Evolutionary conservation across 2,797 vertebrate species (phyloP).

Genomic region (Gymnocypris eckloni): DNA sequence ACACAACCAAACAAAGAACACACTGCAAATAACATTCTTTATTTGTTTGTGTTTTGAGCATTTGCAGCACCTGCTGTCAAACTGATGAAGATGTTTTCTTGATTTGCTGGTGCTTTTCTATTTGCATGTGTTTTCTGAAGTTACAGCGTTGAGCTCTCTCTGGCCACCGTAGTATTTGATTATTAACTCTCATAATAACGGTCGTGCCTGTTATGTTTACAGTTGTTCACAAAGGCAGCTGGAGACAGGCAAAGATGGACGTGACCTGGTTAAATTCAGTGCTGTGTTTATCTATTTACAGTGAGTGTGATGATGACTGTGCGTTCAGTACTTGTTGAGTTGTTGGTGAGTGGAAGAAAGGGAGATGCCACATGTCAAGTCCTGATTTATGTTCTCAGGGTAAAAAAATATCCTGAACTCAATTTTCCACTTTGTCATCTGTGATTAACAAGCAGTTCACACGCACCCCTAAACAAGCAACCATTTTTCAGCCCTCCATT

Average conservation of each 20-base stretch:
- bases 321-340: slow-evolving; percentile 27
- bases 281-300: slow-evolving; percentile 18
- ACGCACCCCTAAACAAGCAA: slow-evolving; percentile 65
- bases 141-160: no score
- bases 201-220: slow-evolving; percentile 22
- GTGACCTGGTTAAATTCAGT: neutral
- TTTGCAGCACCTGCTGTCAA: no score
- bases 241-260: slow-evolving; percentile 33
- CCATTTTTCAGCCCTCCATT: slow-evolving; percentile 21
- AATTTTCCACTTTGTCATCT: slow-evolving; percentile 72
- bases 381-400: slow-evolving; percentile 70
- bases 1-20: no score
- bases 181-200: slow-evolving; percentile 27
- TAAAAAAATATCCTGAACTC: slow-evolving; percentile 70
- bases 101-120: no score
- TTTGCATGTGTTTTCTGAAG: no score
- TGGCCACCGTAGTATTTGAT: neutral
- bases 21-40: no score
- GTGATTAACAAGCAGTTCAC: slow-evolving; percentile 71
- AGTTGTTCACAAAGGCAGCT: slow-evolving; percentile 13
- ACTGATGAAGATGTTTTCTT: no score
- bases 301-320: neutral
- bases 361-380: slow-evolving; percentile 24
- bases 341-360: slow-evolving; percentile 23
- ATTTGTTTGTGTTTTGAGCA: no score